phyloP scores from a whole-genome alignment of 1,140 invertebrate genomes.

The Drosophila grimshawi region DNA sequence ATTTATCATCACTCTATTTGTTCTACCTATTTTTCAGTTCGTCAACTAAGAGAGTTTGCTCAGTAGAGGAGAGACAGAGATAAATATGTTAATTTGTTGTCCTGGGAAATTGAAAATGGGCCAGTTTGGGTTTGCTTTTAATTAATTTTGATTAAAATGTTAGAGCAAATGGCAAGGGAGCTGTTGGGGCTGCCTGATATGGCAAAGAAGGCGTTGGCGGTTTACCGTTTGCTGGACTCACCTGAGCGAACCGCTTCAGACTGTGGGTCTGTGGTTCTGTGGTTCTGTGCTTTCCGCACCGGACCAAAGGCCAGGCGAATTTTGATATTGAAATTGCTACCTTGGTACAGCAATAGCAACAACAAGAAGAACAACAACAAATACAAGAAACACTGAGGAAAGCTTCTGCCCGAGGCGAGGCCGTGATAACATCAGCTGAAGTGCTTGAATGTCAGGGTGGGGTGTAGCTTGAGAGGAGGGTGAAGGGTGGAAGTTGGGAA shows the following conservation, averaged over 20 bases:
- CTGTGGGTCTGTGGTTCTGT: conserved; percentile 9
- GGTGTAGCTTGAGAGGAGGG: conserved; percentile 4
- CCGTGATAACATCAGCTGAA: conserved; percentile 69
- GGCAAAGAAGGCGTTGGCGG: conserved; percentile 76
- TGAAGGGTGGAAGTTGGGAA: background rate
- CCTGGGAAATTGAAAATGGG: conserved; percentile 36
- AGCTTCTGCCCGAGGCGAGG: conserved; percentile 69
- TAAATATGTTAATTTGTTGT: conserved; percentile 61
- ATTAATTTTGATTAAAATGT: conserved; percentile 80
- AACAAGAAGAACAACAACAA: conserved; percentile 7
- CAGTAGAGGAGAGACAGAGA: background rate
- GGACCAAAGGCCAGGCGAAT: conserved; percentile 75
- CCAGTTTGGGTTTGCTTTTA: conserved; percentile 63
- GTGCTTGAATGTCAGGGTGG: conserved; percentile 3
- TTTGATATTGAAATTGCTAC: conserved; percentile 82
- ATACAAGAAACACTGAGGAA: conserved; percentile 38
- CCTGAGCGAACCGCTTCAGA: conserved; percentile 52
- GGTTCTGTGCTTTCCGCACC: conserved; percentile 53
- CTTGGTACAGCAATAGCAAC: conserved; percentile 49
- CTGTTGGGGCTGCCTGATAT: conserved; percentile 55
- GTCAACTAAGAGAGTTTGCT: conserved; percentile 31
- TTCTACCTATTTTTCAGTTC: conserved; percentile 57
- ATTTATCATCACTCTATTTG: conserved; percentile 63
- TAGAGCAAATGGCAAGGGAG: conserved; percentile 42
- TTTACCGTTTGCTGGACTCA: conserved; percentile 72